Evolutionary conservation across 1,140 invertebrate genomes (phyloP), one percentile per base, ranked within the genome.

Genomic region (Cherax quadricarinatus): DNA sequence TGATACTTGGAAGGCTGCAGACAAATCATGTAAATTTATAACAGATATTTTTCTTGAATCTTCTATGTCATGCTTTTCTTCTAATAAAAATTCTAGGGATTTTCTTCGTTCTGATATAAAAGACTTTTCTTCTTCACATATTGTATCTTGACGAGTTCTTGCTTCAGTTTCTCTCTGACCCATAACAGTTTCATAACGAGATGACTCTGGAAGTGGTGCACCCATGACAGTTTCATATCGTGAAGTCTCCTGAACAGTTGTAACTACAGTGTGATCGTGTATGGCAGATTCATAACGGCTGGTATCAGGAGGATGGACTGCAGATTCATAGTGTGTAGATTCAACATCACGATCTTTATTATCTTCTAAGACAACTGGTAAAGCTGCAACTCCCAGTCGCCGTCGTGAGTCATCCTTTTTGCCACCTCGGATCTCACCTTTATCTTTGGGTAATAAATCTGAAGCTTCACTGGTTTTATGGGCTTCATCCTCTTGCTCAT

Each of bases 21-120:
- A 93, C 48, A 94, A 88, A 88, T 94, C 94, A 66, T 93, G 93
- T 51, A 94, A 51, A 80, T 93, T 94, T 48, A 94, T 94, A 24
- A 94, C 94, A 18, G 94, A 94, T 41, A 94, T 93, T 83, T 94
- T 94, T 60, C 94, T 93, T 75, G 92, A 88, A 51, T 94, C 93
- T 18, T 93, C 94, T 48, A 86, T 88, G 41, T 93, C 90, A n/a
- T 85, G 85, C 87, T 94, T 93, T 41, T 94, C 92, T 78, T 94
- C 92, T 80, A 93, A 83, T 48, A 93, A 80, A 92, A 88, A 94
- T 53, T 94, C 92, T 49, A 94, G 75, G 53, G 93, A 94, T 53
- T 93, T 93, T 66, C 93, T 87, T 89, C 92, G 75, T 48, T 94
- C 93, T 9, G 93, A 93, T 79, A 90, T 73, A 21, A 86, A 48